Conservation (phyloP, 1,140 invertebrate genomes). For the Lordiphosa mommai region DNA sequence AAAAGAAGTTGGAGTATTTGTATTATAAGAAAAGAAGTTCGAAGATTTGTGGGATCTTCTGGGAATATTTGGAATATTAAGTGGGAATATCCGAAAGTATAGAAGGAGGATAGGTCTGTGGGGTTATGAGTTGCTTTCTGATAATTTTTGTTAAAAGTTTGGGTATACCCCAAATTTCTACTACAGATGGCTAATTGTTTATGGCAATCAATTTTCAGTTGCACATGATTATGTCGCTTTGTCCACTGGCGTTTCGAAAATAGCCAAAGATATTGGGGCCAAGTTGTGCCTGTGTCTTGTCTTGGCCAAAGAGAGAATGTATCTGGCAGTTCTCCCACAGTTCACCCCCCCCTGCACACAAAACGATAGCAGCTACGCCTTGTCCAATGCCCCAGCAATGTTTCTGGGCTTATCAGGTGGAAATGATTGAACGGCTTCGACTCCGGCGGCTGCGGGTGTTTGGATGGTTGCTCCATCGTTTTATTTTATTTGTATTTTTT, state of each 20-base stretch:
- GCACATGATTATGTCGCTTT: neutral
- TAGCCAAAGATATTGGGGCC: constrained; percentile 35
- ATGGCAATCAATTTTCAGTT: neutral
- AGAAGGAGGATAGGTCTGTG: too few relatives aligned
- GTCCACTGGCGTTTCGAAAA: constrained; percentile 19
- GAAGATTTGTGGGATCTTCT: too few relatives aligned
- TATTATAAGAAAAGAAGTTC: too few relatives aligned
- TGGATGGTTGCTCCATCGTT: constrained; percentile 11
- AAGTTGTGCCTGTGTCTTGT: too few relatives aligned
- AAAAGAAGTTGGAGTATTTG: too few relatives aligned
- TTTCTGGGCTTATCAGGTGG: constrained; percentile 33
- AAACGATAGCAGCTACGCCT: neutral
- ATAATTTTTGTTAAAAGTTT: too few relatives aligned
- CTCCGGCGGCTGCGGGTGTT: constrained; percentile 5
- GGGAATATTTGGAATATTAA: too few relatives aligned
- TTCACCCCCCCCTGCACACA: neutral
- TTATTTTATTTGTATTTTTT: too few relatives aligned
- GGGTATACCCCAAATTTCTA: too few relatives aligned
- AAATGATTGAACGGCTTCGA: constrained; percentile 55
- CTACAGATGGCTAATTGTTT: too few relatives aligned
- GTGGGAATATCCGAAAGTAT: too few relatives aligned
- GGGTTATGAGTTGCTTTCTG: too few relatives aligned
- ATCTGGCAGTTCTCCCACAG: constrained; percentile 9
- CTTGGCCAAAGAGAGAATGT: neutral
- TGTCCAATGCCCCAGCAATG: constrained; percentile 3